Evolutionary conservation across 2,797 vertebrate species (phyloP), one percentile per base, ranked within the genome.

Genomic region (Aselliscus stoliczkanus): DNA sequence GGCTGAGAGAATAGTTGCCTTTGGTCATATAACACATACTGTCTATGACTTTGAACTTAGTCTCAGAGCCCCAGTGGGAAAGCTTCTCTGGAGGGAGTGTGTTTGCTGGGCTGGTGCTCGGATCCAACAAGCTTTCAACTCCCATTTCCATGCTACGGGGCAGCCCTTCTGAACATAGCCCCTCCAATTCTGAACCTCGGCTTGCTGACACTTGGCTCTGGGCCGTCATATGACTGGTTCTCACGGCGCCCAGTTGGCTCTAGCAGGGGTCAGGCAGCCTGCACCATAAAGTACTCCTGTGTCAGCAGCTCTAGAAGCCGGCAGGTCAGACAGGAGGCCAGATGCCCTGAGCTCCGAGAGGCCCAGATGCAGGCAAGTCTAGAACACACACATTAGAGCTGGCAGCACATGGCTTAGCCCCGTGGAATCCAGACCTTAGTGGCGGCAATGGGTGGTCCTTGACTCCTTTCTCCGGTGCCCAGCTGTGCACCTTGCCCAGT

Each of bases 21-120:
- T 82, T 90, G 79, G 95, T 95, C 90, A 95, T 42, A 54, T 72
- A 94, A 72, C 70, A 85, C 42, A 2, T 37, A 42, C 37, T 14
- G 90, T 67, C 52, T 58, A 2, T 9, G 39, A 93, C 92, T 96
- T 79, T 58, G 58, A 83, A 83, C 64, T 67, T 34, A 25, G 29
- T 62, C 79, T 92, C 56, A 4, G 65, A 93, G 79, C 0, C 88
- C 29, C 56, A 58, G 17, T 13, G 17, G 83, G 21, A 20, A 34
- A 12, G 6, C 52, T 37, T 62, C 67, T 83, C 67, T 21, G 73
- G 17, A 64, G 70, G 73, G 21, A 60, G 21, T 12, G 79, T 15
- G 39, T 47, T 79, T 69, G 79, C 88, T 58, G 64, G 93, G n/a
- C 60, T 12, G n/a, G 47, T 11, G 72, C 72, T 31, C 56, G 20